Conservation (phyloP, 2,888 invertebrate genomes). For the Drosophila longiperda region DNA sequence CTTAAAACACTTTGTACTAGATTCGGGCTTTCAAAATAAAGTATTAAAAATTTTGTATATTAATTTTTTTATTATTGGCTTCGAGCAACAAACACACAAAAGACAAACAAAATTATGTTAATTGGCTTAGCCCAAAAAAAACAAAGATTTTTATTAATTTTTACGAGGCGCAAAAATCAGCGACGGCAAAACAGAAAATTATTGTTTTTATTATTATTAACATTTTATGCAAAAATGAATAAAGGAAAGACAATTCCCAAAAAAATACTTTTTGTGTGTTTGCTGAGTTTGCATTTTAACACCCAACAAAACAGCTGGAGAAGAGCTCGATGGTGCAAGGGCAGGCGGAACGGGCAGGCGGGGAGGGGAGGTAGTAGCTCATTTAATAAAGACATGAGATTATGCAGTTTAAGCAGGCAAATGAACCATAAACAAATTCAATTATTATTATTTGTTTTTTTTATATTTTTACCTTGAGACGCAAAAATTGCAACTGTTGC, state of each 20-base stretch:
- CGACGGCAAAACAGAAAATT: slow-evolving; percentile 58
- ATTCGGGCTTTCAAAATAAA: neutral
- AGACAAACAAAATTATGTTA: slow-evolving; percentile 73
- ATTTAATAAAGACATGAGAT: slow-evolving; percentile 13
- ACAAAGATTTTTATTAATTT: slow-evolving; percentile 71
- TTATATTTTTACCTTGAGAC: slow-evolving; percentile 36
- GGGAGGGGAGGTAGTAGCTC: neutral
- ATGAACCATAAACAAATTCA: slow-evolving; percentile 16
- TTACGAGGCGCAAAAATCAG: slow-evolving; percentile 73
- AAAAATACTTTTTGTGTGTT: slow-evolving; percentile 23
- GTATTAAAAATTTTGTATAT: neutral
- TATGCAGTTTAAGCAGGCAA: slow-evolving; percentile 20
- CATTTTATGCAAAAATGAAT: slow-evolving; percentile 47
- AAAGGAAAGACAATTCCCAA: slow-evolving; percentile 12
- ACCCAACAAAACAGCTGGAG: slow-evolving; percentile 36
- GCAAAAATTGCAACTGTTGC: slow-evolving; percentile 18
- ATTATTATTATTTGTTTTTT: neutral
- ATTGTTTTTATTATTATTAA: slow-evolving; percentile 16
- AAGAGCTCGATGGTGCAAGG: neutral
- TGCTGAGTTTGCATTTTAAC: slow-evolving; percentile 73
- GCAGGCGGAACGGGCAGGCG: neutral
- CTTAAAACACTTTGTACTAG: slow-evolving; percentile 17
- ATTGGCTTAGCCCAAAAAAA: slow-evolving; percentile 57
- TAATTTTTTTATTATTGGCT: slow-evolving; percentile 4
- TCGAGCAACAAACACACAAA: slow-evolving; percentile 34